Percentiles rank a stretch among this genome's conserved stretches.
Evolutionary conservation across 2,797 vertebrate species (phyloP).

Genomic region (Dicrostonyx torquatus): DNA sequence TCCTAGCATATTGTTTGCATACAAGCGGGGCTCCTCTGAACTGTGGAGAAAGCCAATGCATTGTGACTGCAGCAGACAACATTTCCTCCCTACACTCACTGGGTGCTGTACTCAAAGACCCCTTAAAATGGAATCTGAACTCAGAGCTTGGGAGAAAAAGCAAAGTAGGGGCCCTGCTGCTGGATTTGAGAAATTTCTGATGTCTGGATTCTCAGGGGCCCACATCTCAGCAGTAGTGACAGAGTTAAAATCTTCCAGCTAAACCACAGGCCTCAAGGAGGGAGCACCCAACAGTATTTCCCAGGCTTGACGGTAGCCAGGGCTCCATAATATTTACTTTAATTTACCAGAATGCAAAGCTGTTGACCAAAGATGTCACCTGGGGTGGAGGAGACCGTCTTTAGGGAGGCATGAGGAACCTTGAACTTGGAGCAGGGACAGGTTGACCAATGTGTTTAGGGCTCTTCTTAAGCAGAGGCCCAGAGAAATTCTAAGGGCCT

Average conservation of each 20-base stretch:
- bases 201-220: neutral
- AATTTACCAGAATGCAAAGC: neutral
- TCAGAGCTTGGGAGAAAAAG: neutral
- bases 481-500: neutral
- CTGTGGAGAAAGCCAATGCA: neutral
- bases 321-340: neutral
- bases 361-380: rapidly evolving
- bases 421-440: neutral
- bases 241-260: neutral
- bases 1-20: neutral
- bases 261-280: neutral
- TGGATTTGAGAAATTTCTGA: neutral
- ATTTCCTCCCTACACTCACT: neutral
- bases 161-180: neutral
- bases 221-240: neutral
- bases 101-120: neutral
- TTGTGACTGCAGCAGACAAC: rapidly evolving
- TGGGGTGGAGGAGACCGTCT: rapidly evolving
- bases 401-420: neutral
- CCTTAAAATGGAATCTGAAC: neutral
- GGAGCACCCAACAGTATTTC: neutral
- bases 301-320: neutral
- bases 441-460: neutral
- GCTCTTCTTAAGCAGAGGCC: no score
- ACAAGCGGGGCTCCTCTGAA: neutral